Percentiles rank a stretch among this genome's conserved stretches.
phyloP scores from a whole-genome alignment of 2,113 vertebrate species.

The Microcebus ravelobensis region DNA sequence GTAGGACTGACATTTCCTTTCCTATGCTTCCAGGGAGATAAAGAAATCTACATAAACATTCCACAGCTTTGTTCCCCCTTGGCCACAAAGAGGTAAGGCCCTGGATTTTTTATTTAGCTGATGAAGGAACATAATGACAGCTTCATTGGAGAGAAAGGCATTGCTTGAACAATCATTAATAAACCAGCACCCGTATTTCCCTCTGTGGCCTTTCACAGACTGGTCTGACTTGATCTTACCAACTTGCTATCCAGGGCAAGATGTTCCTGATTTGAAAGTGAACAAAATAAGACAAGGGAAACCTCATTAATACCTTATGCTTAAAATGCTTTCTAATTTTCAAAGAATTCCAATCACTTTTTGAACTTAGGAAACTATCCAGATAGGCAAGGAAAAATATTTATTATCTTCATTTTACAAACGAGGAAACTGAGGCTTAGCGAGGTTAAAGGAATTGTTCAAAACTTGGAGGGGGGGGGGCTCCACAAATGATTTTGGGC shows the following conservation, averaged over 20 bases:
- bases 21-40: not conserved
- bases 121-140: not conserved
- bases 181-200: not conserved
- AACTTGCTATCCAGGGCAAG: not conserved
- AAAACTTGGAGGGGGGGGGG: not conserved
- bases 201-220: not conserved
- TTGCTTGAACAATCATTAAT: not conserved
- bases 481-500: not conserved
- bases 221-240: not conserved
- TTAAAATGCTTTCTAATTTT: conserved; percentile 32
- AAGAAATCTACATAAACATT: conserved; percentile 11
- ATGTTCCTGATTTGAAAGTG: conserved; percentile 20
- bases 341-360: not conserved
- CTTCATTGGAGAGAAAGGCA: not conserved
- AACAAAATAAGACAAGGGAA: not conserved
- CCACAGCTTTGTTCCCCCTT: not conserved
- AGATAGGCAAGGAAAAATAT: not conserved
- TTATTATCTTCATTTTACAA: not conserved
- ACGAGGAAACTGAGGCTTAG: not conserved
- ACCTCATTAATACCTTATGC: not conserved
- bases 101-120: not conserved
- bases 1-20: not conserved
- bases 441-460: not conserved
- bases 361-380: not conserved
- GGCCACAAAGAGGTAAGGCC: not conserved